Evolutionary conservation across 2,797 vertebrate species (phyloP).

Genomic region (Pangasius mekongensis): DNA sequence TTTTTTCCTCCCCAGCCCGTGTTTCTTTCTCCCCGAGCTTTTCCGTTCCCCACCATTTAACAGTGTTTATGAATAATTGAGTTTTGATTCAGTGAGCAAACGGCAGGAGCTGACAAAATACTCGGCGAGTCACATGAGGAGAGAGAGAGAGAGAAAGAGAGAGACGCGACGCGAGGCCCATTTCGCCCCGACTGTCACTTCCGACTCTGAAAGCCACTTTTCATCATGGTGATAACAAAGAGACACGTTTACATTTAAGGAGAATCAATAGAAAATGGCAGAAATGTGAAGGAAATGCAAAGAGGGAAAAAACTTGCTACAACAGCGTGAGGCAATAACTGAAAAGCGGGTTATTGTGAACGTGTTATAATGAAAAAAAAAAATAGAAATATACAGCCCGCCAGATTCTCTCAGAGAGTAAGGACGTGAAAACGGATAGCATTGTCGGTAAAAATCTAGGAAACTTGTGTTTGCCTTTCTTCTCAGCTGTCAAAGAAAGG

Average conservation of each 20-base stretch:
- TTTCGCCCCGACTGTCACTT: conserved; percentile 40
- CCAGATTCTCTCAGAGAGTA: not conserved
- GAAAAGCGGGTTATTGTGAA: not conserved
- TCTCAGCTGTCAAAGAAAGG: conserved; percentile 17
- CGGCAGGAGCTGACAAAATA: conserved; percentile 56
- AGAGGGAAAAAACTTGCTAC: not conserved
- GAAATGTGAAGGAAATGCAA: not conserved
- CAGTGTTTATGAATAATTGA: conserved; percentile 62
- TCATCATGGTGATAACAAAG: conserved; percentile 36
- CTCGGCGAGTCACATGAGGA: conserved; percentile 42
- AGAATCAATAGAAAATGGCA: conserved; percentile 33
- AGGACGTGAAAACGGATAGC: conserved; percentile 23
- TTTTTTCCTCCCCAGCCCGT: conserved; percentile 35
- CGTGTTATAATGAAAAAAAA: not conserved
- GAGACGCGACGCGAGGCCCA: conserved; percentile 26
- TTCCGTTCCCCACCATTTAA: conserved; percentile 59
- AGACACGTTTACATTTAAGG: conserved; percentile 44
- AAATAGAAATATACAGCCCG: not conserved
- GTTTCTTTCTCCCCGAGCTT: conserved; percentile 54
- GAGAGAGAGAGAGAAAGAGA: conserved; percentile 2
- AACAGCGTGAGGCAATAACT: conserved; percentile 12
- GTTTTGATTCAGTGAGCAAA: conserved; percentile 58
- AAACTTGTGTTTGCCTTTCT: conserved; percentile 18
- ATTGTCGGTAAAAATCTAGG: conserved; percentile 33
- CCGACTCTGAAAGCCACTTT: conserved; percentile 37